A percentile compares a stretch with the other conserved stretches of the same genome.
Conservation (phyloP, 2,113 vertebrate species). For the Melanerpes formicivorus region DNA sequence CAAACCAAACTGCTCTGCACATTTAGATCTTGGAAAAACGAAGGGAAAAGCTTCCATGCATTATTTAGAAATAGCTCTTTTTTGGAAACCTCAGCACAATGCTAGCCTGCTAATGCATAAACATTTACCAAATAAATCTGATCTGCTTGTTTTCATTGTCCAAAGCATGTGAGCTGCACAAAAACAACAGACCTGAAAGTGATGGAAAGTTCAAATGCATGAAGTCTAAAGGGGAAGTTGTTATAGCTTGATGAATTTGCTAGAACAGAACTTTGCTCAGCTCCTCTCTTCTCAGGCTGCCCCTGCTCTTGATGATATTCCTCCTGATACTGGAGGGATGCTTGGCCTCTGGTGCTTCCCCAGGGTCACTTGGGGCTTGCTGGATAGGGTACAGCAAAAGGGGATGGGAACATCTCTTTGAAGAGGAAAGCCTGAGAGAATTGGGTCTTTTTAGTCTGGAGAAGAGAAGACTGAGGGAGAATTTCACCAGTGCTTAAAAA, state of each 20-base stretch:
- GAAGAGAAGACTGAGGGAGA: too few species aligned
- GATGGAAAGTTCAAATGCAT: not conserved
- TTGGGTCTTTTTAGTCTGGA: too few species aligned
- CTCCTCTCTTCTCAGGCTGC: rapidly evolving
- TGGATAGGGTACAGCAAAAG: too few species aligned
- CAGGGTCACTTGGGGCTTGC: not conserved
- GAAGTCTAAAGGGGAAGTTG: not conserved
- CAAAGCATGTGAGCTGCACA: not conserved
- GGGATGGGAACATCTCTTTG: too few species aligned
- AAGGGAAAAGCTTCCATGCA: not conserved
- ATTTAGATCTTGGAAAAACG: not conserved
- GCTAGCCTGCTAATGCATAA: not conserved
- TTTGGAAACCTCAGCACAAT: slow-evolving; percentile 1
- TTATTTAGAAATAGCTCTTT: slow-evolving; percentile 16
- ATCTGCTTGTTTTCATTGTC: not conserved
- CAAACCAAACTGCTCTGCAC: not conserved
- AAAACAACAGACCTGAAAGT: not conserved
- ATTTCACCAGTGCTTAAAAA: too few species aligned
- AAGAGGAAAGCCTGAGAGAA: too few species aligned
- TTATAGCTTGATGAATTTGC: not conserved
- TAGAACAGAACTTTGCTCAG: not conserved
- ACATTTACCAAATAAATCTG: not conserved
- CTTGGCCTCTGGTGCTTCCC: not conserved
- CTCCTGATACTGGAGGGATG: not conserved
- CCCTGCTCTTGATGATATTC: not conserved